Evolutionary conservation across 2,888 invertebrate genomes (phyloP), one percentile per base, ranked within the genome.

Genomic region (Muschampia plurimacula): DNA sequence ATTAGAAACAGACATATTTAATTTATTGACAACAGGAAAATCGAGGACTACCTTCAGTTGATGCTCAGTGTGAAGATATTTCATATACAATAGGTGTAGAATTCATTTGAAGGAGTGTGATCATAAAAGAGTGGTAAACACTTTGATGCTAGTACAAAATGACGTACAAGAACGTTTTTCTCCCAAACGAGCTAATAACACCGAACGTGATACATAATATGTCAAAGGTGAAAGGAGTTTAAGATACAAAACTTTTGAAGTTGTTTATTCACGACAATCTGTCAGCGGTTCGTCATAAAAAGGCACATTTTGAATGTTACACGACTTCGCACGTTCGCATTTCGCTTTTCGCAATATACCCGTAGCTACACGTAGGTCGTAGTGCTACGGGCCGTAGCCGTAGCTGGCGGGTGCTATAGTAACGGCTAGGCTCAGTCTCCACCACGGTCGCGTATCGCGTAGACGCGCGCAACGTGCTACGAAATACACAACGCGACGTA

Each of bases 331-430:
- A 84, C 81, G 82, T 82, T 79, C 81, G 80, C 81, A 79, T 77
- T 66, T 59, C 60, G 44, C 44, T 44, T 44, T 76, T 77, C 77
- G 78, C 82, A 79, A 81, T 77, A 79, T 81, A 36, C 67, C 72
- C 74, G 77, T 78, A 81, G 79, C 79, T 78, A 76, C 73, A 65
- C 84, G 86, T 86, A 86, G 85, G 46, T 66, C 84, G 83, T 83
- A 82, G 49, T 6, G 86, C 87, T 88, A 89, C 89, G 76, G 74
- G 10, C 62, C 81, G 80, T 80, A 78, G 86, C 77, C 88, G 89
- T 88, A 91, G 89, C 84, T 82, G 89, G 81, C 89, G 89, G 91
- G 82, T 89, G 89, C 92, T 92, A 92, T 92, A 92, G 92, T 86
- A 90, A 92, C 92, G 76, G 81, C 63, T 28, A 57, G 65, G 71